Evolutionary conservation across 2,888 invertebrate species (phyloP).

Genomic region (Tubulanus polymorphus): DNA sequence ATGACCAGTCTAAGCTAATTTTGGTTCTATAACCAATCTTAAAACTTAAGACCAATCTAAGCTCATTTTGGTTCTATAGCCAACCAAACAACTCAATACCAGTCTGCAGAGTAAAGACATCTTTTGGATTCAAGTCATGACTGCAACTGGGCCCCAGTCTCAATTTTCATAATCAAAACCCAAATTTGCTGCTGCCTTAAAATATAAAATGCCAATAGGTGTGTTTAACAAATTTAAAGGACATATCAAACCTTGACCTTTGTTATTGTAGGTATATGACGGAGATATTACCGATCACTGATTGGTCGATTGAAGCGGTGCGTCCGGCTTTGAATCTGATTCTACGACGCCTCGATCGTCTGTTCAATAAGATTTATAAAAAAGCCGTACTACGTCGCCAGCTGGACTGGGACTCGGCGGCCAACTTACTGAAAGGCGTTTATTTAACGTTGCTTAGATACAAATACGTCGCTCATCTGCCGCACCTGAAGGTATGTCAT

Average conservation of each 20-base stretch:
- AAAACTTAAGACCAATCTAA: too few relatives aligned
- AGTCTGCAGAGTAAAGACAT: too few relatives aligned
- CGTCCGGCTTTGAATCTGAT: constrained; percentile 88
- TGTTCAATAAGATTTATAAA: constrained; percentile 94
- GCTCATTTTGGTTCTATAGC: too few relatives aligned
- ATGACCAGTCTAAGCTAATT: too few relatives aligned
- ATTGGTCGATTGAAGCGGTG: constrained; percentile 91
- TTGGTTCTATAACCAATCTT: too few relatives aligned
- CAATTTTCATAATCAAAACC: too few relatives aligned
- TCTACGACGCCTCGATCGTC: constrained; percentile 87
- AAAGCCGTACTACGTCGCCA: constrained; percentile 82
- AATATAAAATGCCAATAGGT: too few relatives aligned
- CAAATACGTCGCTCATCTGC: constrained; percentile 90
- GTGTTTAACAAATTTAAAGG: neutral
- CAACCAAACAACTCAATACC: too few relatives aligned
- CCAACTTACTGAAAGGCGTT: constrained; percentile 86
- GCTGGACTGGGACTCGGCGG: constrained; percentile 96
- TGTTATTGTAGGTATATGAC: constrained; percentile 50
- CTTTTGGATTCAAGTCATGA: too few relatives aligned
- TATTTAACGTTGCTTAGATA: constrained; percentile 90
- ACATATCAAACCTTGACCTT: neutral
- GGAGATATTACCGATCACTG: constrained; percentile 80
- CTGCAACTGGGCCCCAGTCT: too few relatives aligned
- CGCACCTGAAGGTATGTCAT: constrained; percentile 79
- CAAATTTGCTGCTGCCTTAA: too few relatives aligned